These are phyloP conservation scores for Lucilia sericata DNA, from an alignment of 1,140 invertebrate species.

Conservation along the genomic window DNA sequence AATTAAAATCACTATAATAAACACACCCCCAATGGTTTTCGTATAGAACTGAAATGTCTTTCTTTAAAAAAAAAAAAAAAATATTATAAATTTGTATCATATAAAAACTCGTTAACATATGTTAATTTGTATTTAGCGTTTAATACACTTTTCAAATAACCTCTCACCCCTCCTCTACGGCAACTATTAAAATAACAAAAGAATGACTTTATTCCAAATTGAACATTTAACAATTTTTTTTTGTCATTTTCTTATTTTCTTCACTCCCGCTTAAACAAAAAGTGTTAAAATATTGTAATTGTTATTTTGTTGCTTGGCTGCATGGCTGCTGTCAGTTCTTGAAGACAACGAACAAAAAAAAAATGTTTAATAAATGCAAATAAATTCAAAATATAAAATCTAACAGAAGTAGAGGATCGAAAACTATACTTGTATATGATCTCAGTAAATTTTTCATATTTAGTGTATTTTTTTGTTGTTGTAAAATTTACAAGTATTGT, in stretches of 20 bases:
- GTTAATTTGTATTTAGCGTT: slow-evolving; percentile 18
- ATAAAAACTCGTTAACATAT: slow-evolving; percentile 41
- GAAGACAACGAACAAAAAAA: too few species aligned
- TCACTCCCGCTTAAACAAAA: not conserved
- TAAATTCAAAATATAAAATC: not conserved
- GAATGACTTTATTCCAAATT: not conserved
- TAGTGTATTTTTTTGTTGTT: not conserved
- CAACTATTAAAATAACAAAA: not conserved
- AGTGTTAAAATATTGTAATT: not conserved
- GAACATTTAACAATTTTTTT: not conserved
- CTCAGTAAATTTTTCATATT: slow-evolving; percentile 15
- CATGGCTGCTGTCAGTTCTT: slow-evolving; percentile 2
- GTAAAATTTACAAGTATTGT: not conserved
- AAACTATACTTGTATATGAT: slow-evolving; percentile 15
- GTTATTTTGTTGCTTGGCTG: slow-evolving; percentile 8
- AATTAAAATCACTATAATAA: slow-evolving; percentile 10
- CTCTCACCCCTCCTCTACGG: too few species aligned
- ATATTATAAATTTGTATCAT: slow-evolving; percentile 13
- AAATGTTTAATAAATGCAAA: slow-evolving; percentile 4
- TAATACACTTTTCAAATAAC: not conserved
- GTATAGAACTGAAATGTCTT: not conserved
- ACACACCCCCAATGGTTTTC: slow-evolving; percentile 9
- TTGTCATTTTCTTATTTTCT: not conserved
- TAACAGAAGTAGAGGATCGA: not conserved
- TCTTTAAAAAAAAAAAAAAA: not conserved